Base-by-base conservation (phyloP, 2,888 invertebrate species). In the Drosophila colorata region DNA sequence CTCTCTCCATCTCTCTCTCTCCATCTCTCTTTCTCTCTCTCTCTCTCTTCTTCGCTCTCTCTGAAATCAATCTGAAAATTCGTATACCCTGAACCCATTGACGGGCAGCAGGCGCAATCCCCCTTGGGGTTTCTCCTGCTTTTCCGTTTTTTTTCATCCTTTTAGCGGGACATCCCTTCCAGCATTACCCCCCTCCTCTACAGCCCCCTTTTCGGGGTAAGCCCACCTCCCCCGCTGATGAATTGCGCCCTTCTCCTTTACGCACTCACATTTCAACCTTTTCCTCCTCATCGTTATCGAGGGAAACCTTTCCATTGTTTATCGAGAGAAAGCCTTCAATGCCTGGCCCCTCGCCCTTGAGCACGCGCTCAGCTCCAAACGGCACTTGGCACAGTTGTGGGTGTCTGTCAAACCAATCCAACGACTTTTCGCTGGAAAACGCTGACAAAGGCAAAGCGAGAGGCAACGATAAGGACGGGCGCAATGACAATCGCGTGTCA, bases 361-460 rank as follows among this genome's bases (percentile, higher is more conserved):
- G 72, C 74, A 74, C 63, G 63, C 46, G 46, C 64, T 55, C 37
- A 51, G 38, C 40, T 57, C n/a, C 48, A 25, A 4, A 5, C 31
- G 20, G n/a, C 52, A 59, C 78, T 74, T 78, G 76, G 68, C 73
- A 72, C 46, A 64, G 60, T 65, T 75, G 55, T 8, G 16, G 13
- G 3, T 11, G 4, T 4, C 11, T 31, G 11, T 16, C 66, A 81
- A 72, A 78, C 67, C 53, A 74, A 72, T 66, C 73, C 64, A 37
- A 70, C 83, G 80, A 83, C 76, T 83, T 77, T 86, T 86, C 75
- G 52, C 71, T 28, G 59, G 55, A 74, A 71, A 67, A 38, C 44
- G 20, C 61, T 37, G 28, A 38, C 18, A 23, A 43, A 20, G 41
- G 11, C 20, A n/a, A 4, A 14, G 28, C 11, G 40, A 20, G 5